These are phyloP conservation scores for Haliclona indistincta DNA, from an alignment of 37 sponge, comb jelly and placozoan genomes.

Conservation along the genomic window DNA sequence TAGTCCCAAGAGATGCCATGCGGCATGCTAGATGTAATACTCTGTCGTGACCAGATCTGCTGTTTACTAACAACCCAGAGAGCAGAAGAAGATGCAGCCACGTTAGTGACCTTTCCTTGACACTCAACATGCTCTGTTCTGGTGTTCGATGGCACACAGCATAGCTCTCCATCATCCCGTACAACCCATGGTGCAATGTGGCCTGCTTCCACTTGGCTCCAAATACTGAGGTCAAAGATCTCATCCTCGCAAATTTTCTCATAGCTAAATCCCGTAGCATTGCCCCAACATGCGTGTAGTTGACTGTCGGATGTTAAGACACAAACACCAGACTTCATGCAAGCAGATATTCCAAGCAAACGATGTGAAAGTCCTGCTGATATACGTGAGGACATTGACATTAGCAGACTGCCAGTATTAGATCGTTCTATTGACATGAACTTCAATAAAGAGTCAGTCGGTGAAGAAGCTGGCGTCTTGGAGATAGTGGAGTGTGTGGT, in stretches of 20 bases:
- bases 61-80: constrained; percentile 68
- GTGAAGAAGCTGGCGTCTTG: constrained; percentile 21
- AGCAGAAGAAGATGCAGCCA: constrained; percentile 55
- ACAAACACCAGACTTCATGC: constrained; percentile 42
- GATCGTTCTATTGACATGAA: constrained; percentile 29
- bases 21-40: constrained; percentile 44
- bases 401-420: constrained; percentile 17
- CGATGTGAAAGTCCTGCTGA: constrained; percentile 1
- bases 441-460: constrained; percentile 30
- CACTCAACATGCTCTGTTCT: constrained; percentile 36
- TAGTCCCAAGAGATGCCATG: constrained; percentile 72
- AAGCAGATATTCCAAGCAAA: constrained; percentile 23
- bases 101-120: constrained; percentile 4
- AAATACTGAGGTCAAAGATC: constrained; percentile 40
- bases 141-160: constrained; percentile 29
- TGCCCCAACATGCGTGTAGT: constrained; percentile 60
- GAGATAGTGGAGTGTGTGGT: constrained; percentile 21
- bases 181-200: constrained; percentile 58
- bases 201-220: constrained; percentile 46
- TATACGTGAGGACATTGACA: constrained; percentile 20
- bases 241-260: constrained; percentile 36
- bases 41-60: constrained; percentile 65
- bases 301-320: constrained; percentile 36
- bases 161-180: constrained; percentile 66
- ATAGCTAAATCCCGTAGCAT: constrained; percentile 63